Conservation (phyloP, 1,140 invertebrate genomes). For the Pteromalus puparum region DNA sequence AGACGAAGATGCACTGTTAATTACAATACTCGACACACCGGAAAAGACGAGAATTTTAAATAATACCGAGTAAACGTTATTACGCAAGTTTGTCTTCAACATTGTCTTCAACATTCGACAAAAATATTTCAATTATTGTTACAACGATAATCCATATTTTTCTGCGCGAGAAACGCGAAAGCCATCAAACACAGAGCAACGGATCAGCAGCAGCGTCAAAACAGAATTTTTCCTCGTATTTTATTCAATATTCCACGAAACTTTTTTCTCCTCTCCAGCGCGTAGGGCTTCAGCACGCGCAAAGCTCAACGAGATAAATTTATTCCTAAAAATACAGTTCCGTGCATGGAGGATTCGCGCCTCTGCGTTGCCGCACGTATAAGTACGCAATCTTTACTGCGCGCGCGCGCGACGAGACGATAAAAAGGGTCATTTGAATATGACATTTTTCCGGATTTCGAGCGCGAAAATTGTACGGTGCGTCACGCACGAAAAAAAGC, state of each 20-base stretch:
- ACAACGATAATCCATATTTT: too few relatives aligned
- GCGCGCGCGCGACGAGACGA: constrained; percentile 13
- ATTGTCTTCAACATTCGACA: too few relatives aligned
- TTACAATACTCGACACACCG: neutral
- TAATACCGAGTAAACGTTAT: too few relatives aligned
- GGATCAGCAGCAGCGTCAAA: neutral
- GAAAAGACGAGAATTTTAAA: too few relatives aligned
- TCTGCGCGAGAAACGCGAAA: too few relatives aligned
- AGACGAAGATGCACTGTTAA: neutral
- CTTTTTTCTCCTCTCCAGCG: neutral
- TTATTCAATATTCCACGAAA: neutral
- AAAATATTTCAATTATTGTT: too few relatives aligned
- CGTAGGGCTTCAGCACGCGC: neutral
- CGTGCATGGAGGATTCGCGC: neutral
- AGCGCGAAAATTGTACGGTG: constrained; percentile 12
- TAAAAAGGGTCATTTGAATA: constrained; percentile 42
- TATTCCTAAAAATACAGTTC: constrained; percentile 19
- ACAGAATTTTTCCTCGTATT: neutral
- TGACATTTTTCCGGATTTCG: constrained; percentile 34
- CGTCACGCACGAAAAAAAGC: neutral
- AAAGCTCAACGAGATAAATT: constrained; percentile 13
- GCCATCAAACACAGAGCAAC: too few relatives aligned
- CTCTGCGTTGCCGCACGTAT: neutral
- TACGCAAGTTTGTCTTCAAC: too few relatives aligned
- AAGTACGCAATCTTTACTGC: neutral